Evolutionary conservation across 2,113 vertebrate genomes (phyloP), one percentile per base, ranked within the genome.

Genomic region (Neodontobutis hainanensis): DNA sequence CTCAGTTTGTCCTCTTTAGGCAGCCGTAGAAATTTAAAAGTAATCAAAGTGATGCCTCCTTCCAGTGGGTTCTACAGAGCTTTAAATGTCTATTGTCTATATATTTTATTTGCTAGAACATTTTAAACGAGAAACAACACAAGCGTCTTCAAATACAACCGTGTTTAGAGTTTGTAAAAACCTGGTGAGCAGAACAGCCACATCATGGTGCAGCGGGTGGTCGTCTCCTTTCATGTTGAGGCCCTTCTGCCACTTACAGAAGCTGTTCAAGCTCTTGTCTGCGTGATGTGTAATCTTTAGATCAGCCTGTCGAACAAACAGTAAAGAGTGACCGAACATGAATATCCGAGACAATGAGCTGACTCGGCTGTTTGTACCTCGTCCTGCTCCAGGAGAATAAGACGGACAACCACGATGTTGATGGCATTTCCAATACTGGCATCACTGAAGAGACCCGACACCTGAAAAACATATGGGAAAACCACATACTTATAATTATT

Each of bases 211-310:
- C 53, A 93, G 88, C 0, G 95, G 94, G 48, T 99, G 94, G 0
- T 93, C 80, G 0, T 99, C 97, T 52, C 94, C 95, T 68, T 97
- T 97, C 75, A 93, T 77, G 7, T 99, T 99, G 62, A 99, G 88
- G 53, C 82, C 91, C 73, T 97, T 98, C 90, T 99, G 97, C 97
- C 97, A 99, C 56, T 95, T 98, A 83, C 97, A 99, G 85, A 99
- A 99, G 86, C 95, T 98, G 63, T 52, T 93, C 86, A 99, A 80
- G 61, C 95, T 98, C 90, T 96, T 95, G 88, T 99, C 97, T 0
- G 97, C 97, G 0, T 99, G 96, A 82, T 99, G 96, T 10, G 92
- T 94, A 81, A 99, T 94, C 81, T 99, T 99, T 58, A 99, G 82
- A 14, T 96, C 95, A 67, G 95, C 94, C 97, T 99, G 88, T 82